A percentile compares a stretch with the other conserved stretches of the same genome.
Evolutionary conservation across 2,888 invertebrate genomes (phyloP).

Genomic region (Watsonalla cultraria): DNA sequence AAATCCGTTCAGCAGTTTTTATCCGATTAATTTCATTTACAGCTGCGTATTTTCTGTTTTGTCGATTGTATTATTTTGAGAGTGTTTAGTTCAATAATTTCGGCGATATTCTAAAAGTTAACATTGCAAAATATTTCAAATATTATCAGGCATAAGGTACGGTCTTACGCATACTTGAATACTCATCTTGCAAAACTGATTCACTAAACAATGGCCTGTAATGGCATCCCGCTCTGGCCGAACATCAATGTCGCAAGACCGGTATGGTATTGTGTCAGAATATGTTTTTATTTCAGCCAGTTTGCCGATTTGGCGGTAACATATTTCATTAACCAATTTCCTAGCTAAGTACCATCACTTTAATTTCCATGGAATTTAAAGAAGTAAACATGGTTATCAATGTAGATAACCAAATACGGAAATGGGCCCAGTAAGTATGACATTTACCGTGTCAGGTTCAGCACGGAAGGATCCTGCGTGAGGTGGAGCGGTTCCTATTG

Average conservation of each 20-base stretch:
- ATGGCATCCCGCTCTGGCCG: constrained; percentile 56
- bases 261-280: constrained; percentile 57
- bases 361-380: neutral
- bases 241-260: constrained; percentile 56
- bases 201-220: constrained; percentile 65
- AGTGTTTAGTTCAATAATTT: no score
- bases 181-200: constrained; percentile 50
- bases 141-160: no score
- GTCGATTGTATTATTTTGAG: no score
- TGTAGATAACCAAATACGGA: constrained; percentile 1
- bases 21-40: no score
- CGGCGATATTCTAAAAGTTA: no score
- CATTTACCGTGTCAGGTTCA: constrained; percentile 46
- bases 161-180: constrained; percentile 31
- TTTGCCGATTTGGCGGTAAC: constrained; percentile 31
- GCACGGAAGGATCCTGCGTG: constrained; percentile 52
- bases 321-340: constrained; percentile 1
- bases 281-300: constrained; percentile 37
- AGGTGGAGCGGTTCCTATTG: constrained; percentile 45
- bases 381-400: neutral
- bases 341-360: neutral
- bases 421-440: constrained; percentile 23
- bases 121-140: no score
- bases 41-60: no score
- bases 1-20: no score